These are phyloP conservation scores for Amblyraja radiata DNA, from an alignment of 2,797 vertebrate species.

Conservation along the genomic window DNA sequence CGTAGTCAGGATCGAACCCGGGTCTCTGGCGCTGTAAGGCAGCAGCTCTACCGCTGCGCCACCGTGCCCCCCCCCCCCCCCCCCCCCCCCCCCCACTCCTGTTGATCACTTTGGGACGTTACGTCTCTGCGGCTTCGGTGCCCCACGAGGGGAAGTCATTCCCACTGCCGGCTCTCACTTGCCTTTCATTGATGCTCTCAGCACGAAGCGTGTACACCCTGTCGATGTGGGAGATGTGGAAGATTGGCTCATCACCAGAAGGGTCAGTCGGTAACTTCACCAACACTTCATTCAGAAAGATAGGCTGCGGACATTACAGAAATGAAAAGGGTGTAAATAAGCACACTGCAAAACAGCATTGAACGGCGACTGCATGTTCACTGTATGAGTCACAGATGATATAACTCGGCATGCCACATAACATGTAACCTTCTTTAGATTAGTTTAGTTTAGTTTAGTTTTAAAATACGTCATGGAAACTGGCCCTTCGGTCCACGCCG, in stretches of 20 bases:
- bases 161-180: conserved; percentile 36
- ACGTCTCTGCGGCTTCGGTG: not conserved
- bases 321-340: conserved; percentile 41
- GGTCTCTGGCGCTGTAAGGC: too few relatives aligned
- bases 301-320: conserved; percentile 65
- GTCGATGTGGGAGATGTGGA: conserved; percentile 97
- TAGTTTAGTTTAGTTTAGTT: too few relatives aligned
- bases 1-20: too few relatives aligned
- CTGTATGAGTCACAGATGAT: not conserved
- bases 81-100: not conserved
- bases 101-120: not conserved
- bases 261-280: conserved; percentile 95
- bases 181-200: conserved; percentile 94
- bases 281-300: conserved; percentile 93
- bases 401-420: not conserved
- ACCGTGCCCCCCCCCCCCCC: too few relatives aligned
- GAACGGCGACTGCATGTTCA: not conserved
- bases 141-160: not conserved
- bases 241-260: conserved; percentile 94
- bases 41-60: too few relatives aligned
- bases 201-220: conserved; percentile 89
- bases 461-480: too few relatives aligned
- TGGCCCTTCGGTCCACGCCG: too few relatives aligned
- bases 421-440: not conserved
- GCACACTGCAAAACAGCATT: not conserved